Conservation (phyloP, 2,888 invertebrate species). For the Crematogaster levior region DNA sequence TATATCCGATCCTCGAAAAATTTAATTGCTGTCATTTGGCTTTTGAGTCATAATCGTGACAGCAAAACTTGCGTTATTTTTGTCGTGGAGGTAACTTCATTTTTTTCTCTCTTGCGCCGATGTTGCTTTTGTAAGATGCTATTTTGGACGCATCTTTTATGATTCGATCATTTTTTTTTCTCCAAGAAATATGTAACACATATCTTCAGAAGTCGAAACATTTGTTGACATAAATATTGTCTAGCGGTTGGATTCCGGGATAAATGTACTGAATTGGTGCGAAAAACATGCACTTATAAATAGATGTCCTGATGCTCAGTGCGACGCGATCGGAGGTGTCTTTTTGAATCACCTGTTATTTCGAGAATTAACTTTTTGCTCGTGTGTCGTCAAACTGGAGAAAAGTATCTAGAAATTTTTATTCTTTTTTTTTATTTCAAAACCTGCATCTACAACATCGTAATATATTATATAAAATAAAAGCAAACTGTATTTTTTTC, state of each 20-base stretch:
- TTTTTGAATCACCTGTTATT: slow-evolving; percentile 55
- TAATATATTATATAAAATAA: too few relatives aligned
- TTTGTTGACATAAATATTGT: background rate
- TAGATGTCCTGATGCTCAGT: slow-evolving; percentile 9
- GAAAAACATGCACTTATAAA: slow-evolving; percentile 38
- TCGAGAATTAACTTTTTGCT: slow-evolving; percentile 41
- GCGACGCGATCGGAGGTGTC: background rate
- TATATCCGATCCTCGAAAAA: background rate
- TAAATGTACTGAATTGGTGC: slow-evolving; percentile 1
- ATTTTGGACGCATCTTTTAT: background rate
- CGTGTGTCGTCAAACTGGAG: background rate
- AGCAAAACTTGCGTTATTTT: slow-evolving; percentile 40
- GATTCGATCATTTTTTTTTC: background rate
- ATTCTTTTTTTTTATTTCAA: too few relatives aligned
- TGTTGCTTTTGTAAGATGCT: background rate
- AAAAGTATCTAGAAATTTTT: too few relatives aligned
- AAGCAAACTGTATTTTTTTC: too few relatives aligned
- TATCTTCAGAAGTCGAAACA: background rate
- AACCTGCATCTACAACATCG: too few relatives aligned
- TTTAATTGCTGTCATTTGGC: background rate
- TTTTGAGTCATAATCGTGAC: background rate
- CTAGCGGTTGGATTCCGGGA: background rate
- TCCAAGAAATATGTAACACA: background rate
- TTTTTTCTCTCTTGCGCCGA: slow-evolving; percentile 11
- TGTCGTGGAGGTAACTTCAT: background rate